Evolutionary conservation across 2,888 invertebrate genomes (phyloP).

Genomic region (Diaprepes abbreviatus): DNA sequence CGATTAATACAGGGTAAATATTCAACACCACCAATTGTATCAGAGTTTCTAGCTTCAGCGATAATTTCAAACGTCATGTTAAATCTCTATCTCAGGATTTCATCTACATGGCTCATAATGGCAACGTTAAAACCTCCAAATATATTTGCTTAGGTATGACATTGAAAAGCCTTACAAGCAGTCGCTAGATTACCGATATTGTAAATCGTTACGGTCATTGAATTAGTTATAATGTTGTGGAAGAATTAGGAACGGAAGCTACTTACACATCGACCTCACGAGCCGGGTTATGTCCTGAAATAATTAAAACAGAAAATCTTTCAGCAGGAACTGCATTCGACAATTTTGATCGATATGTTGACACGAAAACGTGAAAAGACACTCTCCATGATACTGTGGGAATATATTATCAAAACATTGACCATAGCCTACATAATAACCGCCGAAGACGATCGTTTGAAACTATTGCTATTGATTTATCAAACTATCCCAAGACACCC

Average conservation of each 20-base stretch:
- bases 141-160: slow-evolving; percentile 16
- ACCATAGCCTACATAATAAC: neutral
- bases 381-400: slow-evolving; percentile 37
- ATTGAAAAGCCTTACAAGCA: slow-evolving; percentile 37
- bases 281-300: slow-evolving; percentile 31
- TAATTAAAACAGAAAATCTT: slow-evolving; percentile 20
- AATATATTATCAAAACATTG: slow-evolving; percentile 24
- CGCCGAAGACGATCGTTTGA: slow-evolving; percentile 32
- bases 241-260: slow-evolving; percentile 36
- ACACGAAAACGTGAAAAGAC: slow-evolving; percentile 48
- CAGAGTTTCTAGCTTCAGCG: slow-evolving; percentile 24
- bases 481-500: slow-evolving; percentile 7
- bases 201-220: slow-evolving; percentile 38
- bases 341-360: slow-evolving; percentile 50
- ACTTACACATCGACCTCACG: slow-evolving; percentile 16
- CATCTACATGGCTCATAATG: slow-evolving; percentile 33
- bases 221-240: slow-evolving; percentile 19
- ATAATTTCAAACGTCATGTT: neutral
- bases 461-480: slow-evolving; percentile 20
- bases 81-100: slow-evolving; percentile 6
- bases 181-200: slow-evolving; percentile 27
- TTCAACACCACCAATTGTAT: slow-evolving; percentile 31
- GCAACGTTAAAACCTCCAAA: slow-evolving; percentile 29
- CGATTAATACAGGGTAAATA: slow-evolving; percentile 37
- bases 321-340: slow-evolving; percentile 33